A percentile compares a stretch with the other conserved stretches of the same genome.
phyloP scores from a whole-genome alignment of 2,113 vertebrate species.

The Puma concolor region DNA sequence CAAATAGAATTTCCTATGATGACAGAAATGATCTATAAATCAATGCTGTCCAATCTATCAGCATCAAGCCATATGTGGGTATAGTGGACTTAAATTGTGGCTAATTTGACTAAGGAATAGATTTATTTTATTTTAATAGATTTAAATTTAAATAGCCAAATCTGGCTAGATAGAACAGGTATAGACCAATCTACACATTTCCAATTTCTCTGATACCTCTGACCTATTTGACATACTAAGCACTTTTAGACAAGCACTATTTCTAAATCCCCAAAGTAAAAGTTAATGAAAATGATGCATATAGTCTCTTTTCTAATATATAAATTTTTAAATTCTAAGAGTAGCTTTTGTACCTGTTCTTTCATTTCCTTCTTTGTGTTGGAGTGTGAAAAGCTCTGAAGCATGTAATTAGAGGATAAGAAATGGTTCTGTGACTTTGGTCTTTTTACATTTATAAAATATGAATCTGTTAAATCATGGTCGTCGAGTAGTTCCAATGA shows the following conservation, averaged over 20 bases:
- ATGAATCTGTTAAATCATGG: not conserved
- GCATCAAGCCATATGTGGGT: not conserved
- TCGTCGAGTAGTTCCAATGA: not conserved
- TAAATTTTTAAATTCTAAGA: not conserved
- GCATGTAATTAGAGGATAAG: not conserved
- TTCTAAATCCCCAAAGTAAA: slow-evolving; percentile 21
- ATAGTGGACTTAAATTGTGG: not conserved
- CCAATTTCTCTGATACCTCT: not conserved
- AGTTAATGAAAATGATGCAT: slow-evolving; percentile 7
- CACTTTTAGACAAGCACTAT: not conserved
- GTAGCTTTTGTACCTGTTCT: not conserved
- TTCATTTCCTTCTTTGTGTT: not conserved
- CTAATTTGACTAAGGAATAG: not conserved
- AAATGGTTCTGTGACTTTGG: not conserved
- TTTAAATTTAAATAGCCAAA: not conserved
- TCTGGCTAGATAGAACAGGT: not conserved
- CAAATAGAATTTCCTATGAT: not conserved
- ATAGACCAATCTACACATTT: not conserved
- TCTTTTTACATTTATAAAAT: slow-evolving; percentile 28
- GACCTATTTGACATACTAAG: not conserved
- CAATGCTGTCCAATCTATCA: not conserved
- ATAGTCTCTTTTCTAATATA: not conserved
- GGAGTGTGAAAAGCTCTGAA: not conserved
- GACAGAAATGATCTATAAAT: not conserved
- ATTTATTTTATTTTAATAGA: slow-evolving; percentile 5